Evolutionary conservation across 2,797 vertebrate species (phyloP).

Genomic region (Phataginus tetradactyla): DNA sequence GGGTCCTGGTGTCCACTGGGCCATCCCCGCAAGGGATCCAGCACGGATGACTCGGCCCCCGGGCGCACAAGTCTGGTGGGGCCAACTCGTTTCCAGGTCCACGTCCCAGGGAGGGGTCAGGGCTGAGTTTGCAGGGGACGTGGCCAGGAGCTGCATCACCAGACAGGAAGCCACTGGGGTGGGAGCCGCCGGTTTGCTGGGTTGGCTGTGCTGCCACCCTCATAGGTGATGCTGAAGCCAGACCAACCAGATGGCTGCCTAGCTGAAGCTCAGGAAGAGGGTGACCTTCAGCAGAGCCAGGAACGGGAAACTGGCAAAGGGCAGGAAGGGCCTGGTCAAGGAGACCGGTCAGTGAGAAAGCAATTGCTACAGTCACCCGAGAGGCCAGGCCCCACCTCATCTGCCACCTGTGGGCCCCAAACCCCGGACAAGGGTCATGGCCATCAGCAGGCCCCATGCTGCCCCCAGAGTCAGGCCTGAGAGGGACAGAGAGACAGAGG

Average conservation of each 20-base stretch:
- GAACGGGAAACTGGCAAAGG: background rate
- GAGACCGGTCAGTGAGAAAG: background rate
- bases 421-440: background rate
- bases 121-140: background rate
- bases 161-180: background rate
- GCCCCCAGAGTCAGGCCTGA: background rate
- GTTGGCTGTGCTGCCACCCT: rapidly evolving
- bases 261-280: background rate
- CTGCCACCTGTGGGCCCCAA: background rate
- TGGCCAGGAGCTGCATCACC: background rate
- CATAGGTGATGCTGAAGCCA: background rate
- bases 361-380: background rate
- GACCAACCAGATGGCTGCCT: background rate
- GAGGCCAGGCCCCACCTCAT: background rate
- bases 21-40: background rate
- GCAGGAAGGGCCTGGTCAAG: background rate
- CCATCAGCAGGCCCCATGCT: background rate
- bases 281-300: background rate
- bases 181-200: background rate
- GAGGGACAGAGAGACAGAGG: background rate
- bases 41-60: background rate
- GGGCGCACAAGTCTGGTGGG: background rate
- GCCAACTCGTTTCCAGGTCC: background rate
- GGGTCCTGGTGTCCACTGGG: background rate
- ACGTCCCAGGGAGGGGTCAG: background rate